Evolutionary conservation across 1,140 invertebrate species (phyloP).

Genomic region (Patella vulgata): DNA sequence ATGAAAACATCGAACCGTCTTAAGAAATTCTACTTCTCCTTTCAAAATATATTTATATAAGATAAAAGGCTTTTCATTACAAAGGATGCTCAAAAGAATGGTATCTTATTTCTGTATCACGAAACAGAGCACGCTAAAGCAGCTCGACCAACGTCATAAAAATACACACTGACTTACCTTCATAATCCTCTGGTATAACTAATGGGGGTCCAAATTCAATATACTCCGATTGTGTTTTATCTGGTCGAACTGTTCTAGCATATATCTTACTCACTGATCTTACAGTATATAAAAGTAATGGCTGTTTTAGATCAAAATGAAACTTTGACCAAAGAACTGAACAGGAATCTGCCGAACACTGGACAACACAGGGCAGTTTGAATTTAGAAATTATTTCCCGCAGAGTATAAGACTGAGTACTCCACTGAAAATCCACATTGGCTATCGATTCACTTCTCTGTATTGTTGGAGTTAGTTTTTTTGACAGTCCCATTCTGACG

Average conservation of each 20-base stretch:
- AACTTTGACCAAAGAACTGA: slow-evolving; percentile 27
- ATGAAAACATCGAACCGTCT: no score
- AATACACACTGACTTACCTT: slow-evolving; percentile 27
- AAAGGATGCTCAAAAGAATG: no score
- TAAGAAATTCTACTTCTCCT: no score
- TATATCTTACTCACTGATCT: slow-evolving; percentile 33
- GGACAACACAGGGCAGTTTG: slow-evolving; percentile 44
- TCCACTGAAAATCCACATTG: slow-evolving; percentile 41
- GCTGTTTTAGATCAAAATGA: slow-evolving; percentile 33
- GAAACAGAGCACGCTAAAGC: no score
- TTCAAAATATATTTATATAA: no score
- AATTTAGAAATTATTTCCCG: slow-evolving; percentile 36
- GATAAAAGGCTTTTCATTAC: no score
- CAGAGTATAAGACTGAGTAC: slow-evolving; percentile 41
- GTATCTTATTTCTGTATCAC: no score
- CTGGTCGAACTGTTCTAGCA: slow-evolving; percentile 29
- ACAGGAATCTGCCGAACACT: slow-evolving; percentile 35
- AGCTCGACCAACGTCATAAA: no score
- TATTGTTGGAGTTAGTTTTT: slow-evolving; percentile 20
- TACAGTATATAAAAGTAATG: slow-evolving; percentile 32
- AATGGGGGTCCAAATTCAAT: slow-evolving; percentile 32
- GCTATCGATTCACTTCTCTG: slow-evolving; percentile 4
- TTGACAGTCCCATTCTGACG: slow-evolving; percentile 31
- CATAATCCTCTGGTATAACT: slow-evolving; percentile 36
- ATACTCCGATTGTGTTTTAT: slow-evolving; percentile 12